These are phyloP conservation scores for Polietes domitor DNA, from an alignment of 2,888 invertebrate genomes.

Conservation along the genomic window DNA sequence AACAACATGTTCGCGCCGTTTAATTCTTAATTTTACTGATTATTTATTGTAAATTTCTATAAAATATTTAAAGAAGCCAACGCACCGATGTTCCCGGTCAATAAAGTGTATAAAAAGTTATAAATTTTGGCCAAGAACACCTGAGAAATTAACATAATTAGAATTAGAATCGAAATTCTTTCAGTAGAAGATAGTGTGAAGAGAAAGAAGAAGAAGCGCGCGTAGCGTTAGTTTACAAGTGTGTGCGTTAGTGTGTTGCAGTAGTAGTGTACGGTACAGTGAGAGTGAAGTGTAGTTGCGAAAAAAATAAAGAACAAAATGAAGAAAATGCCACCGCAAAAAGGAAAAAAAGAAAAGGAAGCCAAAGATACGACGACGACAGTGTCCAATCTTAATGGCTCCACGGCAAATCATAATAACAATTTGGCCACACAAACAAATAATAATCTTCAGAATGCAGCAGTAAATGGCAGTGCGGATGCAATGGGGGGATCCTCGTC, in stretches of 20 bases:
- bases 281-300: constrained; percentile 15
- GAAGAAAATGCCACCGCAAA: constrained; percentile 78
- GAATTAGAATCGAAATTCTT: background rate
- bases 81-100: background rate
- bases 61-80: constrained; percentile 12
- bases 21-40: constrained; percentile 48
- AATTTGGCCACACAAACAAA: constrained; percentile 51
- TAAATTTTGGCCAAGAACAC: constrained; percentile 4
- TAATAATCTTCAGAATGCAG: constrained; percentile 56
- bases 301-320: constrained; percentile 39
- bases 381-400: constrained; percentile 54
- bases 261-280: constrained; percentile 44
- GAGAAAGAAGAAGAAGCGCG: constrained; percentile 54
- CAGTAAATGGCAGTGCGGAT: constrained; percentile 63
- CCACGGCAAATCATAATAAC: constrained; percentile 54
- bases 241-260: no score
- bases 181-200: background rate
- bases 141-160: background rate
- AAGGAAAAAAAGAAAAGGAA: constrained; percentile 79
- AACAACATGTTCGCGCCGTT: constrained; percentile 62
- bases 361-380: constrained; percentile 66
- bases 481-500: constrained; percentile 59
- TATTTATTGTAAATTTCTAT: background rate
- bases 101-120: constrained; percentile 28
- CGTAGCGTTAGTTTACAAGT: no score